These are phyloP conservation scores for Nothoprocta pentlandii DNA, from an alignment of 2,113 vertebrate genomes.

Conservation along the genomic window DNA sequence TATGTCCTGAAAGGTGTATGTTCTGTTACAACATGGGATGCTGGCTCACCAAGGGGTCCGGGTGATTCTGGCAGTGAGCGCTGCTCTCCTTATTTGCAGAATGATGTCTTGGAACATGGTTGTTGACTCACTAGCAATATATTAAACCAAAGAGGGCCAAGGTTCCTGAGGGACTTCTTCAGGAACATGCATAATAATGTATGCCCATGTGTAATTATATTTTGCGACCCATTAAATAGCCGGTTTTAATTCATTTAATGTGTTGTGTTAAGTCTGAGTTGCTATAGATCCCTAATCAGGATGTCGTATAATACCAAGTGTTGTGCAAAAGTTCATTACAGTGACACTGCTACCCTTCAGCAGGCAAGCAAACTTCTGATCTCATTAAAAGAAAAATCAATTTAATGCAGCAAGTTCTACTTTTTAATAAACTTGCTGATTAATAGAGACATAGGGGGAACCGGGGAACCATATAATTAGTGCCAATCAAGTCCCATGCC, in stretches of 20 bases:
- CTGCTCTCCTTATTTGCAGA: neutral
- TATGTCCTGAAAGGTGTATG: neutral
- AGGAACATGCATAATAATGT: neutral
- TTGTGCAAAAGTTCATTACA: neutral
- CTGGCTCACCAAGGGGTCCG: neutral
- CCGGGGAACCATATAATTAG: too few relatives aligned
- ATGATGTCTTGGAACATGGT: rapidly evolving
- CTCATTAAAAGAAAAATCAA: neutral
- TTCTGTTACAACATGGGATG: neutral
- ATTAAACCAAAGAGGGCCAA: neutral
- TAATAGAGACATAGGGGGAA: too few relatives aligned
- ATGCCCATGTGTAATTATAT: neutral
- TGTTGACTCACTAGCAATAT: neutral
- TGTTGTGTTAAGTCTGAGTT: neutral
- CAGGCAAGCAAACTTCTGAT: neutral
- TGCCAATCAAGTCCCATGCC: neutral
- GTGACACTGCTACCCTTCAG: neutral
- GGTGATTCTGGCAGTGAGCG: neutral
- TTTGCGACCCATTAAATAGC: neutral
- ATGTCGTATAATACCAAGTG: neutral
- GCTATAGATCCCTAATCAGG: neutral
- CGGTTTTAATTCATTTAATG: neutral
- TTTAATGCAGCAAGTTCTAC: neutral
- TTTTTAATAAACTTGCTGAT: neutral
- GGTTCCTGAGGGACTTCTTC: neutral